phyloP scores from a whole-genome alignment of 2,113 vertebrate genomes.

The Vidua chalybeata region DNA sequence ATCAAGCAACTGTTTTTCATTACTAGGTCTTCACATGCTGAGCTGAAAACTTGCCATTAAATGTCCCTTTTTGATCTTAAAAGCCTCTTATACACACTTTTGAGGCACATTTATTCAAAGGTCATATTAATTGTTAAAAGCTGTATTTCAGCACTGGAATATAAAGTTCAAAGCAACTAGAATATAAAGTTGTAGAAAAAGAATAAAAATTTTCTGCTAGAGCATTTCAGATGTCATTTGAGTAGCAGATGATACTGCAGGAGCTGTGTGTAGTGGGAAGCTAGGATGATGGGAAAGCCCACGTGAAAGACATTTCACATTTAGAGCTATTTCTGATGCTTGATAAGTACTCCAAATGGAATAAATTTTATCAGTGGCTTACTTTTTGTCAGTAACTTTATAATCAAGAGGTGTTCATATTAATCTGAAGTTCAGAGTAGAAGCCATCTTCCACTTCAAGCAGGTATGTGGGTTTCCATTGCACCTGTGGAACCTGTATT shows the following conservation, averaged over 20 bases:
- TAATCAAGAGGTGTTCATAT: neutral
- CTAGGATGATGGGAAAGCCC: neutral
- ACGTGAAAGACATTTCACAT: neutral
- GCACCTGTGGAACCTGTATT: neutral
- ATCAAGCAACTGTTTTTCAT: constrained; percentile 26
- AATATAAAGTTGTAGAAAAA: neutral
- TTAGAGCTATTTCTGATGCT: neutral
- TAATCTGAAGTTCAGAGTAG: neutral
- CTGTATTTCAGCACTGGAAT: neutral
- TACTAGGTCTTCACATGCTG: constrained; percentile 13
- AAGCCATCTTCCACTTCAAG: neutral
- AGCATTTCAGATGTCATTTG: neutral
- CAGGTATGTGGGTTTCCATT: neutral
- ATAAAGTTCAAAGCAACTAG: neutral
- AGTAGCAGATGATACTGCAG: neutral
- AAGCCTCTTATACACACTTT: neutral
- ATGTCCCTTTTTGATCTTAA: constrained; percentile 37
- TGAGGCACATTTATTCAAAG: neutral
- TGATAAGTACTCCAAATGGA: neutral
- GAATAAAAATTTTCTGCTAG: neutral
- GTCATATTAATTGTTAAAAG: constrained; percentile 20
- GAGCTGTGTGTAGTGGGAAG: neutral
- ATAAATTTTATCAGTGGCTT: neutral
- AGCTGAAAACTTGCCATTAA: constrained; percentile 31
- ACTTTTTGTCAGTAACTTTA: neutral